These are phyloP conservation scores for Anomalospiza imberbis DNA, from an alignment of 2,797 vertebrate species.

Conservation along the genomic window DNA sequence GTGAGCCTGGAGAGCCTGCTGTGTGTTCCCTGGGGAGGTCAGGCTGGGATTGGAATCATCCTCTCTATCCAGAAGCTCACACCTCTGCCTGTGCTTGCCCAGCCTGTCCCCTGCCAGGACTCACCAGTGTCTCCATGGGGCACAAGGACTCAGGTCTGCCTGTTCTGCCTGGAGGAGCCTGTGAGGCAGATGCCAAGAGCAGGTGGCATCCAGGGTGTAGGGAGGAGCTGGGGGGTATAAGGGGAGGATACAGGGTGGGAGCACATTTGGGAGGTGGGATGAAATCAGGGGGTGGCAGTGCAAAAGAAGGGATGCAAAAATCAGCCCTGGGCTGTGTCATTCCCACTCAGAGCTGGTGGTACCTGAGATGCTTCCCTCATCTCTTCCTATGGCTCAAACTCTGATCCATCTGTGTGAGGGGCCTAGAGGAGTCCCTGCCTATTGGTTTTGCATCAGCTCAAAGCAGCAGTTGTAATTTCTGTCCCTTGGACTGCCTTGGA, in stretches of 20 bases:
- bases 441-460: not conserved
- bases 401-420: not conserved
- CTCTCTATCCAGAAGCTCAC: not conserved
- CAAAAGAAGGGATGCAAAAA: not conserved
- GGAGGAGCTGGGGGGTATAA: not conserved
- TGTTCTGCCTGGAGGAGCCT: not conserved
- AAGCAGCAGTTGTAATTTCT: not conserved
- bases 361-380: not conserved
- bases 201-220: not conserved
- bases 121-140: not conserved
- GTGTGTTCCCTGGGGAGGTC: not conserved
- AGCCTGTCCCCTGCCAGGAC: not conserved
- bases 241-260: not conserved
- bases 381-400: not conserved
- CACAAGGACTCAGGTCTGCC: not conserved
- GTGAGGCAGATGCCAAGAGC: not conserved
- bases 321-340: not conserved
- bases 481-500: not conserved
- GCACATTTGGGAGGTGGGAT: not conserved
- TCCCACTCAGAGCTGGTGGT: not conserved
- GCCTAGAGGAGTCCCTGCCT: not conserved
- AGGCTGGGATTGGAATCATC: not conserved
- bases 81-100: not conserved
- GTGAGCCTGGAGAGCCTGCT: not conserved
- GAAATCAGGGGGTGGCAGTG: rapidly evolving